Evolutionary conservation across 2,113 vertebrate species (phyloP), one percentile per base, ranked within the genome.

Genomic region (Sander vitreus): DNA sequence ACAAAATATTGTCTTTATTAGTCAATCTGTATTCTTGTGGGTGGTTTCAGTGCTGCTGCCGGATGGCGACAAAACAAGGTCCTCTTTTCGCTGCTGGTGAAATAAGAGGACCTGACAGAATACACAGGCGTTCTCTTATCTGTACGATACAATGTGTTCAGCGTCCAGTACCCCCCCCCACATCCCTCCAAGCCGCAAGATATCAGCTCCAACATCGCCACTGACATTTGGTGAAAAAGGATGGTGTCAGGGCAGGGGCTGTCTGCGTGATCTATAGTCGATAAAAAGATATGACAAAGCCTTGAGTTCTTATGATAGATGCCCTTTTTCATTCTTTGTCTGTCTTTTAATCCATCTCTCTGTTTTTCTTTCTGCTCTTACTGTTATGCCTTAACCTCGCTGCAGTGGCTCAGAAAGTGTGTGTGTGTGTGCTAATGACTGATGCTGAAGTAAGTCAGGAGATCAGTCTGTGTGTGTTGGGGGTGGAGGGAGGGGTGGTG

Each of bases 141-240:
- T 80, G 25, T 59, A 36, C 30, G 36, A 67, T 79, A 64, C 88
- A 78, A 84, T 85, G 72, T 83, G 83, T 78, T 77, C 81, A 71
- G 79, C 67, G 16, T 86, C 86, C 76, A 55, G 62, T 64, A 27
- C 50, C 21, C n/a, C 15, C 14, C 59, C 19, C n/a, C n/a, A 21
- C 48, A 33, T 33, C 5, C 5, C 33, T 33, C 33, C 33, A 33
- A 54, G 78, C 87, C n/a, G 14, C 78, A 54, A 74, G 91, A 94
- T 93, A 94, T 86, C 91, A 83, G 84, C 84, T 73, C 85, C 76
- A 84, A 59, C 90, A 94, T 94, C 91, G 43, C 60, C 45, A 55
- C 88, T 95, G 95, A 93, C 94, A 95, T 96, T 95, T 95, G 79
- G 91, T 95, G 84, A 85, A 94, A 94, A 84, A 68, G 68, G 89